Evolutionary conservation across 2,797 vertebrate species (phyloP), one percentile per base, ranked within the genome.

Genomic region (Neosilurus hyrtlii): DNA sequence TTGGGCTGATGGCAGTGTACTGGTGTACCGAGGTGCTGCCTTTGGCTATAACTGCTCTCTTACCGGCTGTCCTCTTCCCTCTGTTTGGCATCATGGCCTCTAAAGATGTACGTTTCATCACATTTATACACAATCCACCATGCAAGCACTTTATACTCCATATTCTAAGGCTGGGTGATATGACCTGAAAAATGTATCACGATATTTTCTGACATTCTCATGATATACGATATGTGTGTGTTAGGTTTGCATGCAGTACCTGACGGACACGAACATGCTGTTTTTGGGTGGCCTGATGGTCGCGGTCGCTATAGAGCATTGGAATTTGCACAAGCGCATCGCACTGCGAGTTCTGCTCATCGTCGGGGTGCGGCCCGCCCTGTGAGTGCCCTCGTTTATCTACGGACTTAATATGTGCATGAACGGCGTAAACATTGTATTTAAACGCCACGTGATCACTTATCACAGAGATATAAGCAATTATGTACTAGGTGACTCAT

Each of bases 21-120:
- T 99, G 97, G 97, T 97, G 97, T 90, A 97, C 96, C 0, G 97
- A 99, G 89, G 96, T 96, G 63, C 88, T 99, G 87, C 97, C 97
- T 0, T 90, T 98, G 90, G 95, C 97, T 0, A 86, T 97, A 88
- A 99, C 97, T 0, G 93, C 97, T 8, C 92, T 99, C 83, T 86
- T 99, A 71, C 97, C 97, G 0, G 94, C 90, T 22, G 70, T 99
- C 16, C 93, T 99, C 80, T 97, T 99, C 88, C 97, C 97, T 0
- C 83, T 96, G 84, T 93, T 99, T 67, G 95, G 95, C 89, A 92
- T 99, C 89, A 94, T 96, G 94, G 90, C 95, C 86, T 96, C 97
- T 83, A 95, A 93, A 93, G 89, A 94, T 11, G 97, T 99, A 87
- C 88, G 91, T 52, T 59, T 62, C 2, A 43, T 4, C 9, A 52